Conservation (phyloP, 2,113 vertebrate species). For the Ginglymostoma cirratum region DNA sequence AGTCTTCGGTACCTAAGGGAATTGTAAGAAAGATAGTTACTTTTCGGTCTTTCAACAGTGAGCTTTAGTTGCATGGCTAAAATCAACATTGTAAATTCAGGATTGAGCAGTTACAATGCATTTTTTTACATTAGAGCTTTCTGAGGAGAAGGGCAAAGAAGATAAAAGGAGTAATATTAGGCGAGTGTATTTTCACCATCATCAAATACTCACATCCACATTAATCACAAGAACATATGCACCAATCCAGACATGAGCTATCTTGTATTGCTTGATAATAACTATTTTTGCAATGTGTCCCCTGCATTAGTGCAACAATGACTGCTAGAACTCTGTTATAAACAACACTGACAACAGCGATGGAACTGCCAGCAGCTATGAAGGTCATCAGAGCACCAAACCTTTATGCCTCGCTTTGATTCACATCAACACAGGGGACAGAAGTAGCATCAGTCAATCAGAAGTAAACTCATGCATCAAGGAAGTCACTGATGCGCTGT, state of each 20-base stretch:
- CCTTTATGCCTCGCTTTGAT: not conserved
- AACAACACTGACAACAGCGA: slow-evolving; percentile 1
- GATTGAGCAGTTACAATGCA: not conserved
- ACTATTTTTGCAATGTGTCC: not conserved
- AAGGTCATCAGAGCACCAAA: not conserved
- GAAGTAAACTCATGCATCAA: not conserved
- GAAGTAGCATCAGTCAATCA: not conserved
- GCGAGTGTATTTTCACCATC: not conserved
- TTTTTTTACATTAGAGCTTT: not conserved
- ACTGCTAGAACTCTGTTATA: not conserved
- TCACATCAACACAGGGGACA: not conserved
- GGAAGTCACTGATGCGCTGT: not conserved
- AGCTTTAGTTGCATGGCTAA: not conserved
- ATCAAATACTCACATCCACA: not conserved
- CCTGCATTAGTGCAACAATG: not conserved
- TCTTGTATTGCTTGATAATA: not conserved
- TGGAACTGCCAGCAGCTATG: not conserved
- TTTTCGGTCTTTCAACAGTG: not conserved
- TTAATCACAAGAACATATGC: not conserved
- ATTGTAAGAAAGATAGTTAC: no score
- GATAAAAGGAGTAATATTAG: not conserved
- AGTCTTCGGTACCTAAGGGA: no score
- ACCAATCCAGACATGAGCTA: not conserved
- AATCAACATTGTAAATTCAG: not conserved
- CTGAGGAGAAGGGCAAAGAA: not conserved